Base-by-base conservation (phyloP, 2,888 invertebrate species). In the Taphrorychus bicolor region DNA sequence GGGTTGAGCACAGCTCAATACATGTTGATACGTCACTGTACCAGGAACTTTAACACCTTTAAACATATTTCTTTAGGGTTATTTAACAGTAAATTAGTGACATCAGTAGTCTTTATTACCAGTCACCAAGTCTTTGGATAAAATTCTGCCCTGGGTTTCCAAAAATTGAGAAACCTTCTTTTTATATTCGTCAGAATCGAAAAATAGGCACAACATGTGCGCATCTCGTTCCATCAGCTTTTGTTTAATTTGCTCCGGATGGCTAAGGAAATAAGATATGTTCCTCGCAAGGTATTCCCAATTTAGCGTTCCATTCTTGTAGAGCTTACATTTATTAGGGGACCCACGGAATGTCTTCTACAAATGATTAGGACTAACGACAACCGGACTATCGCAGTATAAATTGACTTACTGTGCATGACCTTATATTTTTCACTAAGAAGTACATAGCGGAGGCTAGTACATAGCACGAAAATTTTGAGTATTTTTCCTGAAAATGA, bases 201-300 rank as follows among this genome's bases (percentile, higher is more conserved):
- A 69, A 52, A 67, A 73, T 23, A 66, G 61, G 24, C 73, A 73
- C 4, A 74, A 54, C 54, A 59, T 64, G 23, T 70, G 66, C 0
- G 71, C 73, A 45, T 73, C 72, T 21, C 59, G 59, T 18, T 69
- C 67, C 56, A 70, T 74, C 7, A 74, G 45, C 5, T 70, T 59
- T 19, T 69, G 72, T 60, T 67, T 74, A 32, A 75, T 49, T 52
- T 71, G 69, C 61, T 75, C 75, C 5, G 75, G 75, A 53, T 75
- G 75, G 0, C 66, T 58, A n/a, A 45, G 7, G 40, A 59, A 70
- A 18, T 41, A 59, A 1, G 65, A 61, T n/a, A 66, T 45, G n/a
- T 65, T 65, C 18, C 52, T 60, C 3, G 17, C 21, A 11, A 69
- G 65, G 21, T 71, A 60, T 1, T 69, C 66, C 45, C 42, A 54